Evolutionary conservation across 2,888 invertebrate genomes (phyloP), one percentile per base, ranked within the genome.

Genomic region (Brachycybe producta): DNA sequence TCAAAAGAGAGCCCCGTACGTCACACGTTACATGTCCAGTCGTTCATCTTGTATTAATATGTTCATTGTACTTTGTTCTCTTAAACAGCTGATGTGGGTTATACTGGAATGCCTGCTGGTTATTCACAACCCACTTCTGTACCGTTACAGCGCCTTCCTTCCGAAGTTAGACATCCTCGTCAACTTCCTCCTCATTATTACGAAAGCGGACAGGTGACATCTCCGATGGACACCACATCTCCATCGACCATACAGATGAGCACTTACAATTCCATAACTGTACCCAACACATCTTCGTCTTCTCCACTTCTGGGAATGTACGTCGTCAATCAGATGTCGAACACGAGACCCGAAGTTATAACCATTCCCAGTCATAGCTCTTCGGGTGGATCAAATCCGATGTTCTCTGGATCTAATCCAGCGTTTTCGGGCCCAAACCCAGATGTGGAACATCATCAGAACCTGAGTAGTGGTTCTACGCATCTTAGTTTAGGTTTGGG

Each of bases 321-420:
- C n/a, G n/a, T n/a, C n/a, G n/a, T n/a, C n/a, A n/a, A n/a, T 30
- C 21, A 34, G n/a, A 28, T 41, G 19, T 7, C 30, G 17, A 30
- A 13, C 8, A 13, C 32, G 8, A 27, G 40, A 8, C 49, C 49
- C n/a, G 49, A 49, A n/a, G 49, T 49, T 15, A 49, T 49, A 24
- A 49, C 27, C 40, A n/a, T 49, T n/a, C 30, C 49, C 11, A 49
- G 49, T 32, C 30, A 49, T 41, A 41, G 41, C 21, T 49, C 49
- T 4, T 17, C 41, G 7, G n/a, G 8, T 8, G 36, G 36, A 7
- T 36, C 36, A 7, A 36, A 36, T 19, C 36, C 36, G 7, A 7
- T 19, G n/a, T n/a, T n/a, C n/a, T n/a, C n/a, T 2, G 45, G 45
- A 13, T 45, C 45, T 17, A 27, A 26, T 17, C 43, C 43, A 3